Percentiles rank a stretch among this genome's conserved stretches.
These are phyloP conservation scores for Tetragnatha versicolor DNA, from an alignment of 1,140 invertebrate species.

Conservation along the genomic window DNA sequence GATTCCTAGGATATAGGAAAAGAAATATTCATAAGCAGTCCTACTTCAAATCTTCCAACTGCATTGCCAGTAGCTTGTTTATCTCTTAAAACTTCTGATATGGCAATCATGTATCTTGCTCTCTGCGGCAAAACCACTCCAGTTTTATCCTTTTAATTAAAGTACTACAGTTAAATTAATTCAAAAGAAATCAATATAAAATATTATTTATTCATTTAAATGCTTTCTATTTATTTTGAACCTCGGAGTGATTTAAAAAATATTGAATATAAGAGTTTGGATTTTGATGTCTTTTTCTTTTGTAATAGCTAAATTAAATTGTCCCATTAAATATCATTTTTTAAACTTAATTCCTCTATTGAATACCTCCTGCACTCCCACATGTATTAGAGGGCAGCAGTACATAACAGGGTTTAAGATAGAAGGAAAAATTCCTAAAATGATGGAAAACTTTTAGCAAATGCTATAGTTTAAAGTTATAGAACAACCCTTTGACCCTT, in stretches of 20 bases:
- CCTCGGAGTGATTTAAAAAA: too few species aligned
- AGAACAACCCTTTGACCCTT: not conserved
- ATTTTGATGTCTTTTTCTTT: not conserved
- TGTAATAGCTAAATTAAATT: too few species aligned
- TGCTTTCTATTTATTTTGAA: not conserved
- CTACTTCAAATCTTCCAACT: constrained; percentile 52
- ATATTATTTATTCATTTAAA: not conserved
- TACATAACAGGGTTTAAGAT: not conserved
- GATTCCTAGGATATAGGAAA: too few species aligned
- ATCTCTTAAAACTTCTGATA: constrained; percentile 33
- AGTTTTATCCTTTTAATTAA: constrained; percentile 32
- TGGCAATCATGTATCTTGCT: constrained; percentile 19
- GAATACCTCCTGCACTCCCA: too few species aligned
- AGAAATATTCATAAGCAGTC: too few species aligned
- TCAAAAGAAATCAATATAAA: not conserved
- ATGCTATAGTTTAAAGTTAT: not conserved
- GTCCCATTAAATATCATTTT: too few species aligned
- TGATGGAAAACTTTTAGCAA: not conserved
- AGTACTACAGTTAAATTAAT: not conserved
- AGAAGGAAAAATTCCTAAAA: not conserved
- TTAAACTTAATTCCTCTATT: too few species aligned
- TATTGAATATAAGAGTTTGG: too few species aligned
- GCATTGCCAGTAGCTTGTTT: constrained; percentile 38
- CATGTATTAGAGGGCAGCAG: not conserved
- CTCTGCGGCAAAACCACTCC: not conserved